Percentiles rank a stretch among this genome's conserved stretches.
phyloP scores from a whole-genome alignment of 2,888 invertebrate species.

The Nomada fabriciana region DNA sequence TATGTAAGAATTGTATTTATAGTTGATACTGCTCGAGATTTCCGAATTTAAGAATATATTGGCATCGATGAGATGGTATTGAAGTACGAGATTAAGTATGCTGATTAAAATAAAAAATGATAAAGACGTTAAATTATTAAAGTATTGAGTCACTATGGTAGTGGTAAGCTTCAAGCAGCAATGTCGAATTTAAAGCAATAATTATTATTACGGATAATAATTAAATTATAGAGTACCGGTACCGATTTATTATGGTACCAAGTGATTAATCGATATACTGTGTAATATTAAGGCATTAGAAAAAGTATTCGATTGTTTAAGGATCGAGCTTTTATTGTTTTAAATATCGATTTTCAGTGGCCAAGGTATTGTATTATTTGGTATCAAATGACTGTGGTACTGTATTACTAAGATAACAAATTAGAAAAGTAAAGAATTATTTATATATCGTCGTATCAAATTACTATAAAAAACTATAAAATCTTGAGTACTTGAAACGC shows the following conservation, averaged over 20 bases:
- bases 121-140: neutral
- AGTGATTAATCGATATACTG: neutral
- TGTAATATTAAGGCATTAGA: too few species aligned
- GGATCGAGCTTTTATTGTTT: too few species aligned
- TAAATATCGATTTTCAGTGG: neutral
- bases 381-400: too few species aligned
- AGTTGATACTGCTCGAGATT: conserved; percentile 9
- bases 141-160: neutral
- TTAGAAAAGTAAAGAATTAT: neutral
- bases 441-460: too few species aligned
- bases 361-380: neutral
- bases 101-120: too few species aligned
- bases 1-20: neutral
- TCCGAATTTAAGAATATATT: neutral
- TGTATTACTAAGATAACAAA: neutral
- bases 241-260: neutral
- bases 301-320: too few species aligned
- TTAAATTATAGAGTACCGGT: too few species aligned
- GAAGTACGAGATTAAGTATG: neutral
- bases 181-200: too few species aligned
- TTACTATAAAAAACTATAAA: too few species aligned
- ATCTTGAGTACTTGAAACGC: neutral
- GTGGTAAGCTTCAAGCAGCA: too few species aligned
- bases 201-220: too few species aligned
- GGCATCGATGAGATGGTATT: neutral